These are phyloP conservation scores for Archips crataeganus DNA, from an alignment of 2,888 invertebrate species.

Conservation along the genomic window DNA sequence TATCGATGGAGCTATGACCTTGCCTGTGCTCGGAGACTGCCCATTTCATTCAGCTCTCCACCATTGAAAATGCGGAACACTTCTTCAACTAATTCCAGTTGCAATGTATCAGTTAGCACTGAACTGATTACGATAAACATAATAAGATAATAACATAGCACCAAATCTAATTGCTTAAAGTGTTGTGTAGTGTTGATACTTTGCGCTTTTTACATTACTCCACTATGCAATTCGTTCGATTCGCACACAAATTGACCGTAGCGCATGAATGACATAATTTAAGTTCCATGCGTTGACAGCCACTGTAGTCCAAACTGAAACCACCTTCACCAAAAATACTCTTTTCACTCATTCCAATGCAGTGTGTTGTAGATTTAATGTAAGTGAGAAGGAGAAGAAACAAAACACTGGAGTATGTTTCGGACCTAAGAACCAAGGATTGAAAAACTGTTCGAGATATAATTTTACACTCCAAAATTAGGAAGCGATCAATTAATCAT, in stretches of 20 bases:
- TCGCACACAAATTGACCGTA: slow-evolving; percentile 37
- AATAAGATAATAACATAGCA: slow-evolving; percentile 30
- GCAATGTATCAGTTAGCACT: slow-evolving; percentile 15
- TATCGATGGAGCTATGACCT: slow-evolving; percentile 71
- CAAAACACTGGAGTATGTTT: background rate
- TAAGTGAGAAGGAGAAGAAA: background rate
- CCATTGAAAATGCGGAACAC: slow-evolving; percentile 24
- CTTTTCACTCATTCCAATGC: background rate
- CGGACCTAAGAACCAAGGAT: background rate
- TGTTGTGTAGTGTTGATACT: slow-evolving; percentile 29
- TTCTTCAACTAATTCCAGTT: slow-evolving; percentile 11
- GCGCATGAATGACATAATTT: slow-evolving; percentile 42
- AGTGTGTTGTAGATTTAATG: background rate
- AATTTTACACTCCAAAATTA: background rate
- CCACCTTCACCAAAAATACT: background rate
- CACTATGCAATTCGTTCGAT: slow-evolving; percentile 28
- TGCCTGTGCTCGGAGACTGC: slow-evolving; percentile 47
- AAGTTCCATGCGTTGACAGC: slow-evolving; percentile 34
- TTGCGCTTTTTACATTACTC: slow-evolving; percentile 36
- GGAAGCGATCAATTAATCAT: background rate
- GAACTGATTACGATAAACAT: slow-evolving; percentile 32
- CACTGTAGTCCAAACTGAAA: slow-evolving; percentile 24
- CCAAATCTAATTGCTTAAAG: slow-evolving; percentile 10
- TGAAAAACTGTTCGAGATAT: slow-evolving; percentile 11
- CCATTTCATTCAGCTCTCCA: slow-evolving; percentile 35